Base-by-base conservation (phyloP, 1,140 invertebrate species). In the Megalopta genalis region DNA sequence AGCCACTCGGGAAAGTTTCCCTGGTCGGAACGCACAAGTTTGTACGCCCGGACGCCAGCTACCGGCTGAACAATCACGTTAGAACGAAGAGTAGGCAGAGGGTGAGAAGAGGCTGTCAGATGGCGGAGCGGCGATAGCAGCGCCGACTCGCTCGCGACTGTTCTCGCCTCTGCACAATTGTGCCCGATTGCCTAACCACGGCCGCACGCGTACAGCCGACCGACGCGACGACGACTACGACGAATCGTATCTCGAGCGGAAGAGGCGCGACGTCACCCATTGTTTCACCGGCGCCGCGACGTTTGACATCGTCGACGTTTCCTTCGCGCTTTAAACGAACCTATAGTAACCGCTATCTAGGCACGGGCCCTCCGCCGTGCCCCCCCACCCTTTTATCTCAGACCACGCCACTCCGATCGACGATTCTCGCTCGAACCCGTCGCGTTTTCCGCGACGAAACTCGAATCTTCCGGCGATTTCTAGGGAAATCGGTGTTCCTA, bases 291-390 rank as follows among this genome's bases (percentile, higher is more conserved):
- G 46, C 81, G 83, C 63, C 63, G 54, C 84, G 85, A 86, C 86
- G 88, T 89, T 90, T 90, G 90, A 91, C 91, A 90, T 91, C 88
- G 86, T 77, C 87, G 90, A 91, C 88, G 89, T 92, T 92, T 92
- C 91, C 91, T 92, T 91, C 88, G 84, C 87, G 82, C 86, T 91
- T 90, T 88, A 88, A 87, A 88, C 88, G 80, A 84, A 73, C 77
- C 62, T 14, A 23, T 69, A 57, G 46, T 57, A 42, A 1, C 62
- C 77, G 52, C 62, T 67, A 60, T 79, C 77, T 27, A 0, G 1
- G 32, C n/a, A n/a, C n/a, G 32, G 32, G 32, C 32, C 32, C 32
- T 32, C 32, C 32, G 32, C 39, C 39, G 63, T 16, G 2, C 7
- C 37, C 57, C 49, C 52, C 23, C 3, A 12, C 57, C 64, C 6